Evolutionary conservation across 2,797 vertebrate genomes (phyloP).

Genomic region (Tenualosa ilisha): DNA sequence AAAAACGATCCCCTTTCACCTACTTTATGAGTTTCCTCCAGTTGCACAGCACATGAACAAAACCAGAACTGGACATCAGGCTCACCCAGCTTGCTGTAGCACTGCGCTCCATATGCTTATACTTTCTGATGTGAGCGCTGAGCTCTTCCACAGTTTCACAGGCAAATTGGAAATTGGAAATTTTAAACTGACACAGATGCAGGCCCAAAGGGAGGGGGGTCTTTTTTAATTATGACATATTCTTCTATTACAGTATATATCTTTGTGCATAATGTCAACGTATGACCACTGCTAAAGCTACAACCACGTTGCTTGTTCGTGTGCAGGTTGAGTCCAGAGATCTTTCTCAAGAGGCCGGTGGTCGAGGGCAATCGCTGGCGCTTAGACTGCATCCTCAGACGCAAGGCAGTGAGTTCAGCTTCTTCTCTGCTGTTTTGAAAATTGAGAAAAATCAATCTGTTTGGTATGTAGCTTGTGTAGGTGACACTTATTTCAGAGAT

Average conservation of each 20-base stretch:
- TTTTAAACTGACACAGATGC: neutral
- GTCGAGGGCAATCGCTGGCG: constrained; percentile 97
- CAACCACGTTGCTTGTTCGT: neutral
- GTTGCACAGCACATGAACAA: neutral
- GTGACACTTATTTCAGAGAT: too few species aligned
- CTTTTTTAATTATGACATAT: neutral
- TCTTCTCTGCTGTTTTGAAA: constrained; percentile 4
- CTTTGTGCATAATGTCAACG: neutral
- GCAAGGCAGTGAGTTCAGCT: constrained; percentile 87
- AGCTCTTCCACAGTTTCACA: neutral
- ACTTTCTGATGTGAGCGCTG: too few species aligned
- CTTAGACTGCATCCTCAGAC: constrained; percentile 89
- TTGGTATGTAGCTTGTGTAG: too few species aligned
- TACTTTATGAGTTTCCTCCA: neutral
- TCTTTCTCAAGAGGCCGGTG: constrained; percentile 95
- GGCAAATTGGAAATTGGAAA: neutral
- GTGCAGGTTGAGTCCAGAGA: constrained; percentile 93
- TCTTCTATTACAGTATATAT: neutral
- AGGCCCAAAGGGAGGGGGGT: neutral
- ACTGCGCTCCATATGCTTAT: neutral
- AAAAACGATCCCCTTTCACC: neutral
- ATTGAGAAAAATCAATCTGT: neutral
- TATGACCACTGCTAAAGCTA: neutral
- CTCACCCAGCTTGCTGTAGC: neutral
- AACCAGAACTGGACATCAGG: neutral